phyloP scores from a whole-genome alignment of 2,113 vertebrate species.

The Vulpes vulpes region DNA sequence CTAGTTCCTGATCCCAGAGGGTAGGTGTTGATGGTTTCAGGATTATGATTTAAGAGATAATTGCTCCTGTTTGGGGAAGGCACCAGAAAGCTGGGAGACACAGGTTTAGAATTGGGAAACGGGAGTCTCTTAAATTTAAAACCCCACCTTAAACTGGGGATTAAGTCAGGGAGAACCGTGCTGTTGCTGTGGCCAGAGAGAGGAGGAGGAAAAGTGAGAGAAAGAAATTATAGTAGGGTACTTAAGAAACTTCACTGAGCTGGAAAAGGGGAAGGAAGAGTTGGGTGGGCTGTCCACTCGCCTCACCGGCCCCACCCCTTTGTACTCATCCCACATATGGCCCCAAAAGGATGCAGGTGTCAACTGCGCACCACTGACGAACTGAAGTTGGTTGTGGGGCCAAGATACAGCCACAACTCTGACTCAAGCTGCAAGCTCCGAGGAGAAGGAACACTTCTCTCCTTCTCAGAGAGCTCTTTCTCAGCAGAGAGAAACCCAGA shows the following conservation, averaged over 20 bases:
- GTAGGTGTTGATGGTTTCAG: not conserved
- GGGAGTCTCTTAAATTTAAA: not conserved
- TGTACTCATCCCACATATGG: not conserved
- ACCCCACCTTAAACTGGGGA: not conserved
- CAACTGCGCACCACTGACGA: not conserved
- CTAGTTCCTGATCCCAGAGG: not conserved
- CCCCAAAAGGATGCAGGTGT: not conserved
- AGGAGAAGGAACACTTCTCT: not conserved
- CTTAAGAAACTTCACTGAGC: not conserved
- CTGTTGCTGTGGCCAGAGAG: not conserved
- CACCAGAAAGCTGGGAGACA: conserved; percentile 44
- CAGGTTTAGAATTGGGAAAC: conserved; percentile 25
- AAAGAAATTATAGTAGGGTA: not conserved
- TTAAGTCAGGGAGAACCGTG: not conserved
- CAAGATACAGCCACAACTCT: not conserved
- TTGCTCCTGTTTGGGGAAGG: conserved; percentile 50
- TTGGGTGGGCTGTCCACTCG: not conserved
- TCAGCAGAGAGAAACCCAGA: not conserved
- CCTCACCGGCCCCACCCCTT: not conserved
- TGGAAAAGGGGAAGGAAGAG: not conserved
- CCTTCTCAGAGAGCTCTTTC: not conserved
- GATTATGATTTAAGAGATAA: conserved; percentile 49
- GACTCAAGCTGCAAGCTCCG: not conserved
- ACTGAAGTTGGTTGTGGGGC: not conserved
- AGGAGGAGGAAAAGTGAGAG: not conserved